Evolutionary conservation across 2,888 invertebrate species (phyloP), one percentile per base, ranked within the genome.

Genomic region (Diarsia mendica): DNA sequence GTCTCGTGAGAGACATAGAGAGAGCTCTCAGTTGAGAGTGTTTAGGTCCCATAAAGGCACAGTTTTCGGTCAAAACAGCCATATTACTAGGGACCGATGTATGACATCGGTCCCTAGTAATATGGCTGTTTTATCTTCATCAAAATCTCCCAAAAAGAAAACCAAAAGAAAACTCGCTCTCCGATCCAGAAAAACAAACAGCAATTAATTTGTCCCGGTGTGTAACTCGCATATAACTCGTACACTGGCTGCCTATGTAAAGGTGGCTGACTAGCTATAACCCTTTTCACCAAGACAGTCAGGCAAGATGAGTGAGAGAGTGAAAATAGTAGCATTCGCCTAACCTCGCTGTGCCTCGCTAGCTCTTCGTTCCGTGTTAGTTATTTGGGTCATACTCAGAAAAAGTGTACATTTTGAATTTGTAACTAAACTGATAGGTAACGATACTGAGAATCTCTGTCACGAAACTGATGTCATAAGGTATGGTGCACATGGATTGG

Each of bases 131-230:
- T 53, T 53, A n/a, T 53, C 5, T n/a, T 20, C n/a, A 53, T 0
- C 11, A 11, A 23, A 55, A 23, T n/a, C n/a, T n/a, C 53, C 11
- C 11, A 44, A 33, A 46, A 33, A 33, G 60, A 51, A 65, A 77
- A 44, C 8, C 44, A 58, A 64, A 64, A 68, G 20, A 61, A 78
- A 53, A 53, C 46, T 68, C 44, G 28, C 33, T 44, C 53, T 39
- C 53, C 44, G 13, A 46, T 44, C 6, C 39, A 28, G 23, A 75
- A 75, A 67, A 61, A 67, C 79, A 53, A 58, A 51, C 55, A 65
- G n/a, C 76, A 80, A 82, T 80, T 79, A 77, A 85, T 83, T 79
- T 87, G 87, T 75, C 81, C 79, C 55, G 65, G 71, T 71, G 72
- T 87, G 79, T 80, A 80, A 74, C 75, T 77, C 70, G 46, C 48